Conservation (phyloP, 2,113 vertebrate genomes). For the Dasypus novemcinctus region DNA sequence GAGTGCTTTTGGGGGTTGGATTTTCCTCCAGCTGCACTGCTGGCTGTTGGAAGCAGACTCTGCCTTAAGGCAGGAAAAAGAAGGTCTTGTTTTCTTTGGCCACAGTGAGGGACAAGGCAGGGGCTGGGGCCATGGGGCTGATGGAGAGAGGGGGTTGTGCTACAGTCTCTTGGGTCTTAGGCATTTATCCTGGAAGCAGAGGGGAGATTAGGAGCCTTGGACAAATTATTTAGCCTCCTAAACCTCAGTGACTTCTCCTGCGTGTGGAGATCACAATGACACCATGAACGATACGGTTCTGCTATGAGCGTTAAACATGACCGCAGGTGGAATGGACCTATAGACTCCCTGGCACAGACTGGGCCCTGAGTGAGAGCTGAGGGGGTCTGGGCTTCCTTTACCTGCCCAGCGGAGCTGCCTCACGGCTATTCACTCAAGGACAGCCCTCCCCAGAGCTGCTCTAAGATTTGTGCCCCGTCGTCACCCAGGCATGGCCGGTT, state of each 20-base stretch:
- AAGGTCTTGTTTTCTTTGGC: not conserved
- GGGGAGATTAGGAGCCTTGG: not conserved
- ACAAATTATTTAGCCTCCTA: not conserved
- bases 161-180: not conserved
- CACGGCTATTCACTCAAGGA: fast-evolving
- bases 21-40: not conserved
- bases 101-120: not conserved
- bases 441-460: not conserved
- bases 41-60: not conserved
- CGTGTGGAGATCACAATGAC: fast-evolving
- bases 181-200: not conserved
- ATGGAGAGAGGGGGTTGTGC: fast-evolving
- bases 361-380: not conserved
- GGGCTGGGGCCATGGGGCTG: not conserved
- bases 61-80: not conserved
- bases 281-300: not conserved
- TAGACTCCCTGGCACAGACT: not conserved
- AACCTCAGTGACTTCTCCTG: not conserved
- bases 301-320: fast-evolving
- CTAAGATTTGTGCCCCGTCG: not conserved
- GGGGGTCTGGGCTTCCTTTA: not conserved
- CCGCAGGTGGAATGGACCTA: not conserved
- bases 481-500: not conserved
- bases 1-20: fast-evolving
- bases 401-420: not conserved